Conservation (phyloP, 1,140 invertebrate species). For the Uloborus diversus region DNA sequence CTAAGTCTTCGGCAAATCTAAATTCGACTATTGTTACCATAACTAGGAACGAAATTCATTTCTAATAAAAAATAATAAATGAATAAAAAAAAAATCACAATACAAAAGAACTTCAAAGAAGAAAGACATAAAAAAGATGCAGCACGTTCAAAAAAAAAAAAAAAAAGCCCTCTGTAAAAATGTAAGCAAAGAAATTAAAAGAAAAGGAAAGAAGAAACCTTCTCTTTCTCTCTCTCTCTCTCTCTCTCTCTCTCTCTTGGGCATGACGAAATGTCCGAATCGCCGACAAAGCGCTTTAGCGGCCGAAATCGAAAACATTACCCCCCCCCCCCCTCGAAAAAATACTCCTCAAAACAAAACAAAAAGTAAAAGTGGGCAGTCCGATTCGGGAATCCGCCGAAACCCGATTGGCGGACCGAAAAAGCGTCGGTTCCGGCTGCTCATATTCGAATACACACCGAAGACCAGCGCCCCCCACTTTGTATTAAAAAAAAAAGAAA, state of each 20-base stretch:
- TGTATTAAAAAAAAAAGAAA: too few species aligned
- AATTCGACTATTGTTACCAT: too few species aligned
- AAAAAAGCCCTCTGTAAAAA: too few species aligned
- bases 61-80: too few species aligned
- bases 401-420: slow-evolving; percentile 33
- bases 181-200: not conserved
- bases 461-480: too few species aligned
- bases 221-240: not conserved
- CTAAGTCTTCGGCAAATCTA: too few species aligned
- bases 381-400: slow-evolving; percentile 11
- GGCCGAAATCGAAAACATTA: not conserved
- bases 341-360: slow-evolving; percentile 2
- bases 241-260: not conserved
- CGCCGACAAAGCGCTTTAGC: not conserved
- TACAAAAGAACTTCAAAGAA: too few species aligned
- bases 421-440: slow-evolving; percentile 13
- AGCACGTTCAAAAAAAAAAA: too few species aligned
- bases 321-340: not conserved
- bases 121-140: too few species aligned
- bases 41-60: too few species aligned
- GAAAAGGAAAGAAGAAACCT: not conserved
- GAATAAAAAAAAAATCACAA: too few species aligned
- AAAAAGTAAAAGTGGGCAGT: slow-evolving; percentile 40
- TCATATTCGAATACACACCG: too few species aligned
- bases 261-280: not conserved